Percentiles rank a stretch among this genome's conserved stretches.
phyloP scores from a whole-genome alignment of 2,888 invertebrate species.

The Standfussiana lucernea region DNA sequence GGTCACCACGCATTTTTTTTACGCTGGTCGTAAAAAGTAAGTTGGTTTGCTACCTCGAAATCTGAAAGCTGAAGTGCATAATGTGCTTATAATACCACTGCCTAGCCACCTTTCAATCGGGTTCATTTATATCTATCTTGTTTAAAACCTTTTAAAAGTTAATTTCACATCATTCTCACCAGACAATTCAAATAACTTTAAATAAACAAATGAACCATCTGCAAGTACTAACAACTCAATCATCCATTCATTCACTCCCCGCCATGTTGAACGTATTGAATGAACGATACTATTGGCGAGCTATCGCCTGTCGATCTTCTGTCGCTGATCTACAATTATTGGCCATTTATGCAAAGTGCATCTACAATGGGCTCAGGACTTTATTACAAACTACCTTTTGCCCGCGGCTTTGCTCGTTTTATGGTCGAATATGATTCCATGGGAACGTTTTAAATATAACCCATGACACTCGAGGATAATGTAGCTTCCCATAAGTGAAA shows the following conservation, averaged over 20 bases:
- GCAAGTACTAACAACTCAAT: conserved; percentile 83
- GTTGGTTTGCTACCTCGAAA: too few species aligned
- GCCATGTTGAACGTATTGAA: conserved; percentile 67
- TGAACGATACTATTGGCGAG: conserved; percentile 67
- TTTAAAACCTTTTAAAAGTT: conserved; percentile 15
- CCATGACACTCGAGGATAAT: background rate
- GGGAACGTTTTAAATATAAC: background rate
- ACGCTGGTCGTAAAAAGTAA: too few species aligned
- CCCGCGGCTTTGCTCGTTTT: background rate
- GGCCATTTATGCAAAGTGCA: conserved; percentile 51
- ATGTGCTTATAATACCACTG: background rate
- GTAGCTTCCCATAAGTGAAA: background rate
- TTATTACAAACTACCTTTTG: background rate
- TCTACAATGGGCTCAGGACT: conserved; percentile 45
- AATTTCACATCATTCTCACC: conserved; percentile 13
- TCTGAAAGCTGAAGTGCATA: background rate
- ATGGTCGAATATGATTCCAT: background rate
- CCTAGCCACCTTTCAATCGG: background rate
- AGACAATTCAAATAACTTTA: conserved; percentile 27
- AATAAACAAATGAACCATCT: conserved; percentile 39
- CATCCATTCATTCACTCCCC: conserved; percentile 77
- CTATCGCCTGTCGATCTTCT: conserved; percentile 64
- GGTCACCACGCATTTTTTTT: too few species aligned
- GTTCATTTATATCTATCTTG: background rate
- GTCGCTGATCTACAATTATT: conserved; percentile 70